A percentile compares a stretch with the other conserved stretches of the same genome.
phyloP scores from a whole-genome alignment of 2,888 invertebrate genomes.

The Teinopalpus imperialis region DNA sequence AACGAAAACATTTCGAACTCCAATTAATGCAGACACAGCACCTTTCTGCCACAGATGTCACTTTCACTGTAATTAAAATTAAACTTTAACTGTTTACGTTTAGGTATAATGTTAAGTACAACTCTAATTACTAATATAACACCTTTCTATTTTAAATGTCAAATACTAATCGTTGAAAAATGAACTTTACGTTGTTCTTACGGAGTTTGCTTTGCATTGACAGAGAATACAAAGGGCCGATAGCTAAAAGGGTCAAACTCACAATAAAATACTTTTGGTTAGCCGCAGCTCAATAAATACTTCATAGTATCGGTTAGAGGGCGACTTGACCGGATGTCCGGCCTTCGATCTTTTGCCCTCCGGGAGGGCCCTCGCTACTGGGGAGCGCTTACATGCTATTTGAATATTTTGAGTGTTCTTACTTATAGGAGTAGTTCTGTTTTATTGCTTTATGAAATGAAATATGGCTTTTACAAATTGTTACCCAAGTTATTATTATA shows the following conservation, averaged over 20 bases:
- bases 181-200: not conserved
- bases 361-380: conserved; percentile 43
- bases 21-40: conserved; percentile 66
- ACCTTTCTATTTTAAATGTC: conserved; percentile 20
- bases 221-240: conserved; percentile 39
- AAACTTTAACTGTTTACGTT: conserved; percentile 27
- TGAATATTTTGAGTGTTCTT: conserved; percentile 36
- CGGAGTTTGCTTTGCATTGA: conserved; percentile 36
- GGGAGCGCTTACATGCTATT: conserved; percentile 45
- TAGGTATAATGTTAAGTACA: conserved; percentile 17
- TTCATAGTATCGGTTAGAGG: conserved; percentile 78
- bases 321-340: conserved; percentile 72
- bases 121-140: conserved; percentile 23
- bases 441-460: conserved; percentile 18
- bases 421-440: conserved; percentile 24
- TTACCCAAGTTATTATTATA: too few relatives aligned
- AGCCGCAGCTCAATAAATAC: conserved; percentile 81
- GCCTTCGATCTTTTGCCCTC: conserved; percentile 73
- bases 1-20: conserved; percentile 64
- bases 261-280: conserved; percentile 78
- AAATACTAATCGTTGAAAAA: not conserved
- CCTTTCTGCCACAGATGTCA: conserved; percentile 46
- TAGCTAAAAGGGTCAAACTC: conserved; percentile 61
- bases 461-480: not conserved
- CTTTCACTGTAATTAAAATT: conserved; percentile 34